phyloP scores from a whole-genome alignment of 2,797 vertebrate species.

The Megaceryle alcyon region DNA sequence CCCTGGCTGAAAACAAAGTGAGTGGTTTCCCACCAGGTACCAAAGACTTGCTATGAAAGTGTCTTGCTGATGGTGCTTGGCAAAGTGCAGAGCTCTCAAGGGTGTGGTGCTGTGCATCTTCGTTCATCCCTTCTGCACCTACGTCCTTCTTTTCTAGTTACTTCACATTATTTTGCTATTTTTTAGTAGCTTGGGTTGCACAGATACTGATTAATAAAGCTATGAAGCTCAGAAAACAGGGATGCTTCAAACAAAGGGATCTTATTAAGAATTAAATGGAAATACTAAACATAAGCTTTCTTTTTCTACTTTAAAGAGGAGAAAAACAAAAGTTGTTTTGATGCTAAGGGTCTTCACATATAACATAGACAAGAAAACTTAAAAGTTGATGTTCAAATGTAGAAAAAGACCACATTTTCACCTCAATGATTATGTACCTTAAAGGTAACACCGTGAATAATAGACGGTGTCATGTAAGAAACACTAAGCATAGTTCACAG shows the following conservation, averaged over 20 bases:
- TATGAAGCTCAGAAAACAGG: not conserved
- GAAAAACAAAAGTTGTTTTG: not conserved
- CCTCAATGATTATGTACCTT: not conserved
- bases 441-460: not conserved
- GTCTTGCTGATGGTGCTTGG: not conserved
- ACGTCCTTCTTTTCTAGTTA: not conserved
- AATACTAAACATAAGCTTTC: not conserved
- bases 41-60: not conserved
- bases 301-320: not conserved
- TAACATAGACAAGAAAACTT: not conserved
- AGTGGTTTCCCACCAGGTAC: not conserved
- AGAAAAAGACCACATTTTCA: not conserved
- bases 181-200: not conserved
- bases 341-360: not conserved
- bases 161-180: not conserved
- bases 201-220: not conserved
- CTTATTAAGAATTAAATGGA: not conserved
- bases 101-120: not conserved
- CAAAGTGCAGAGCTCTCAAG: not conserved
- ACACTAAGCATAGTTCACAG: not conserved
- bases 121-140: not conserved
- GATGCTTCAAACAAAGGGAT: not conserved
- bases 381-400: not conserved
- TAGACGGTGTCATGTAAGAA: not conserved
- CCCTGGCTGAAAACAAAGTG: not conserved